phyloP scores from a whole-genome alignment of 2,888 invertebrate genomes.

The Acanthopleura granulata region DNA sequence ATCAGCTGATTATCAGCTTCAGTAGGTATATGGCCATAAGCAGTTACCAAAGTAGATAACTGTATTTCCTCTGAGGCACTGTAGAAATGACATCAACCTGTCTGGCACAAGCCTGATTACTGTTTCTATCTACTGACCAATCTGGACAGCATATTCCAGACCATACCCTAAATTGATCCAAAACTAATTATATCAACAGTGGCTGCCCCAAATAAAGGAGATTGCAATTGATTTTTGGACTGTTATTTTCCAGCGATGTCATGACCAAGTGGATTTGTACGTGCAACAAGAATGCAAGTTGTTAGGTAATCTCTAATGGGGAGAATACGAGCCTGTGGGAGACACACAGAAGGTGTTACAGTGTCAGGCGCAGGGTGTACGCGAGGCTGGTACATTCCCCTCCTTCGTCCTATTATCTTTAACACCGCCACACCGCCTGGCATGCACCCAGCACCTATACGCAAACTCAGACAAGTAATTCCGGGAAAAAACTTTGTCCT shows the following conservation, averaged over 20 bases:
- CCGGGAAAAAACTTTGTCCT: too few relatives aligned
- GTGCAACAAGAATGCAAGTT: not conserved
- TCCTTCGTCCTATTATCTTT: too few relatives aligned
- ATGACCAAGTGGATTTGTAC: slow-evolving; percentile 9
- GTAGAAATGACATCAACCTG: too few relatives aligned
- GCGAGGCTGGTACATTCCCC: too few relatives aligned
- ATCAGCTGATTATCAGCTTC: too few relatives aligned
- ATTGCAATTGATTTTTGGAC: slow-evolving; percentile 15
- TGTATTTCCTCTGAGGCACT: too few relatives aligned
- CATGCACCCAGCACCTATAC: not conserved
- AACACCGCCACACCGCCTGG: not conserved
- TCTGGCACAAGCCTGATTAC: too few relatives aligned
- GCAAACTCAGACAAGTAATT: not conserved
- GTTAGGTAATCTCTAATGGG: slow-evolving; percentile 20
- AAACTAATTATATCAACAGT: slow-evolving; percentile 16
- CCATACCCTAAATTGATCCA: slow-evolving; percentile 14
- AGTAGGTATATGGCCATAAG: too few relatives aligned
- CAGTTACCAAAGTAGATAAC: too few relatives aligned
- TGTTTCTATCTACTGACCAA: slow-evolving; percentile 1
- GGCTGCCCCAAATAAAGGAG: slow-evolving; percentile 13
- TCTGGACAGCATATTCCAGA: not conserved
- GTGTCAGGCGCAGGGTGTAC: not conserved
- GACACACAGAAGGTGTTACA: not conserved
- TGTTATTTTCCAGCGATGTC: not conserved
- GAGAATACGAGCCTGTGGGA: not conserved